Evolutionary conservation across 2,797 vertebrate genomes (phyloP).

Genomic region (Pangasius larnaudii): DNA sequence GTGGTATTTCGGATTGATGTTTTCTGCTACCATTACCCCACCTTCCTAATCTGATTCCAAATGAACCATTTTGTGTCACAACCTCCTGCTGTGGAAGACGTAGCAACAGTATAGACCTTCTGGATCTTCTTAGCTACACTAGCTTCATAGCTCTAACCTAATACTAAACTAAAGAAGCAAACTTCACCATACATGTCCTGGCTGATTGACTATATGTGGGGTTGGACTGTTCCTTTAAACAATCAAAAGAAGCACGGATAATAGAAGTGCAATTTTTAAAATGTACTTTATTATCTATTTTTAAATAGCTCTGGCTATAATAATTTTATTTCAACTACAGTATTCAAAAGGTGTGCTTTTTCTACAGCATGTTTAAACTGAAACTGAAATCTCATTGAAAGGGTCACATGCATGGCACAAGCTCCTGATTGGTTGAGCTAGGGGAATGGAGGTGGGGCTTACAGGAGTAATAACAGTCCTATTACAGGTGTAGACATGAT

Average conservation of each 20-base stretch:
- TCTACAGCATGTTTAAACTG: constrained; percentile 75
- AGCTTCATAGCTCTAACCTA: not conserved
- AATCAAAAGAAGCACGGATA: constrained; percentile 44
- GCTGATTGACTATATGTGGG: not conserved
- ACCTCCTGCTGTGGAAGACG: not conserved
- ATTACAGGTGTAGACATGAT: constrained; percentile 1
- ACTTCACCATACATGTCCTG: too few relatives aligned
- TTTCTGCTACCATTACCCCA: not conserved
- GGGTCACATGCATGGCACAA: constrained; percentile 54
- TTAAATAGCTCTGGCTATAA: constrained; percentile 75
- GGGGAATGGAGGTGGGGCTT: constrained; percentile 5
- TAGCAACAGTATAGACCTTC: not conserved
- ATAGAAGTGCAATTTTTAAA: constrained; percentile 69
- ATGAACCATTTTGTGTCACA: not conserved
- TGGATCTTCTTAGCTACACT: not conserved
- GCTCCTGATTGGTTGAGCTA: constrained; percentile 52
- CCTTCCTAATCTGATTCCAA: not conserved
- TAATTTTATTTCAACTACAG: constrained; percentile 78
- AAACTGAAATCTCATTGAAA: constrained; percentile 62
- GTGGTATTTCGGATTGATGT: not conserved
- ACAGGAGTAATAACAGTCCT: constrained; percentile 28
- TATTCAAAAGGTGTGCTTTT: constrained; percentile 83
- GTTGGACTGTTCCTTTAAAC: not conserved
- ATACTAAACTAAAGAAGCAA: not conserved
- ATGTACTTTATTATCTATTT: constrained; percentile 79